Base-by-base conservation (phyloP, 2,113 vertebrate genomes). In the Conger conger region DNA sequence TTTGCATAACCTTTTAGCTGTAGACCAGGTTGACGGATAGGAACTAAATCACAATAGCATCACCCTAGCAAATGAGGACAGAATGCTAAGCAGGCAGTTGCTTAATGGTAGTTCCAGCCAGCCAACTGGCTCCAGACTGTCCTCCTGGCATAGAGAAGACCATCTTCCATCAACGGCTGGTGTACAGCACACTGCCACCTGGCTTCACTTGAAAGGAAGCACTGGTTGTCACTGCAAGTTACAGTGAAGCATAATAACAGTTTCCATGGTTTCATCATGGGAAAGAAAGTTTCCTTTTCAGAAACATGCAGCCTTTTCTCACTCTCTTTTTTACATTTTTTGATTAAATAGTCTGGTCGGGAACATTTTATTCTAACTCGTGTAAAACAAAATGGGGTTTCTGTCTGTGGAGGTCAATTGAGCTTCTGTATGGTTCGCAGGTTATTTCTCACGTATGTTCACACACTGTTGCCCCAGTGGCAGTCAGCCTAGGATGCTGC, bases 171-270 rank as follows among this genome's bases (percentile, higher is more conserved):
- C 79, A 83, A 87, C 57, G 82, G 38, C 63, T 18, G 78, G 83
- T 42, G 18, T 80, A 45, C 30, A 38, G 36, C 27, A n/a, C 33
- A 5, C 36, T 76, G 88, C 87, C 87, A 88, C 57, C 60, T 89
- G 88, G 87, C 86, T 53, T 15, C 17, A 60, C 80, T 84, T 88
- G 84, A 87, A 88, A 88, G 83, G 36, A 80, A 63, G 40, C 57
- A 76, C 38, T 82, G 45, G 87, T 83, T 83, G 79, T 85, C 83
- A 86, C 79, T 86, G 81, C 83, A 33, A 42, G 60, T 87, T 76
- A 84, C 53, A 30, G 79, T 50, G 4, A 16, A 37, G n/a, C 18
- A 27, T 20, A 68, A 83, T 50, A 77, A 80, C n/a, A 33, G 40
- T 54, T 33, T 85, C 73, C 80, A 77, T 77, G 35, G 53, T 82